Percentiles rank a stretch among this genome's conserved stretches.
Evolutionary conservation across 2,797 vertebrate genomes (phyloP).

Genomic region (Synanceia verrucosa): DNA sequence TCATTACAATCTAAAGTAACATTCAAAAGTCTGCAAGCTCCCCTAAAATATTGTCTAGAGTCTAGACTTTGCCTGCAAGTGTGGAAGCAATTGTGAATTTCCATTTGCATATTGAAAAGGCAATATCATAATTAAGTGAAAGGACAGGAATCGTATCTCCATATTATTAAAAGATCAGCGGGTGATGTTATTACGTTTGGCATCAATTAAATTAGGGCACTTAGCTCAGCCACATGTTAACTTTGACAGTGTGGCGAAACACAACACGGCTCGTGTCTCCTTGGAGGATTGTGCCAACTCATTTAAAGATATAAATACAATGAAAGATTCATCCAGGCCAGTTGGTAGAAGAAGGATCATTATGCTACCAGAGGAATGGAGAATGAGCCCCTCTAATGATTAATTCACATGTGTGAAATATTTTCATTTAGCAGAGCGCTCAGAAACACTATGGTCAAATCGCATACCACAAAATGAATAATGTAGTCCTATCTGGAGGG

Average conservation of each 20-base stretch:
- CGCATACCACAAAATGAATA: constrained; percentile 63
- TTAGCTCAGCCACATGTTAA: constrained; percentile 71
- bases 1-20: constrained; percentile 72
- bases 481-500: constrained; percentile 59
- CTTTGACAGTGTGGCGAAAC: constrained; percentile 59
- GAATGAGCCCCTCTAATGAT: constrained; percentile 70
- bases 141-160: constrained; percentile 63
- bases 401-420: constrained; percentile 78
- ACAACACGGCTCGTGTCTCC: constrained; percentile 44
- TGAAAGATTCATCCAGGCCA: constrained; percentile 71
- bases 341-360: constrained; percentile 61
- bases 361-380: constrained; percentile 64
- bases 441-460: constrained; percentile 68
- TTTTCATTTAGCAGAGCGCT: constrained; percentile 74
- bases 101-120: constrained; percentile 63
- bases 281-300: constrained; percentile 57
- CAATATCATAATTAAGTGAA: constrained; percentile 63
- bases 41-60: constrained; percentile 51
- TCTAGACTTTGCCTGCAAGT: constrained; percentile 33
- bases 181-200: constrained; percentile 71
- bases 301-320: constrained; percentile 74
- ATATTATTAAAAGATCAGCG: constrained; percentile 72
- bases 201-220: constrained; percentile 73
- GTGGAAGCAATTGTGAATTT: constrained; percentile 27
- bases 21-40: constrained; percentile 44